Evolutionary conservation across 2,888 invertebrate species (phyloP).

Genomic region (Ornithoptera priamus): DNA sequence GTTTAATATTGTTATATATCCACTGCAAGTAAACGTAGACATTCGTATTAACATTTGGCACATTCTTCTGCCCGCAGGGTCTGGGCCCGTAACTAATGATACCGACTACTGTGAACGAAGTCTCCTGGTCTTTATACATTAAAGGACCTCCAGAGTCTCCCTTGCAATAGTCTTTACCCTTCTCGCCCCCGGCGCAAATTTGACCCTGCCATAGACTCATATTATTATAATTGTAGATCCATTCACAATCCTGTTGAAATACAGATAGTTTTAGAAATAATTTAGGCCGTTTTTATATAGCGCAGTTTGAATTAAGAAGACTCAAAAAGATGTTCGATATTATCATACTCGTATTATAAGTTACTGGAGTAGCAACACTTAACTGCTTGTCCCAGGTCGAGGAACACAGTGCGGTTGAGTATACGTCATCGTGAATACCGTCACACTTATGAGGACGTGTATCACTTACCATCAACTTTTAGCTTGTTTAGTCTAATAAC

Average conservation of each 20-base stretch:
- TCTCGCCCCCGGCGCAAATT: conserved; percentile 81
- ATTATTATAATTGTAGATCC: conserved; percentile 18
- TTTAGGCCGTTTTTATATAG: no score
- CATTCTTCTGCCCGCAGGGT: conserved; percentile 78
- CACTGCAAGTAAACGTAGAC: conserved; percentile 79
- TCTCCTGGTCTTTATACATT: conserved; percentile 57
- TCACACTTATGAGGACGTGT: no score
- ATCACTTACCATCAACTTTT: no score
- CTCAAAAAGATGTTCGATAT: no score
- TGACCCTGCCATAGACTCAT: conserved; percentile 43
- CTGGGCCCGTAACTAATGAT: conserved; percentile 81
- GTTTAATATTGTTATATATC: conserved; percentile 61
- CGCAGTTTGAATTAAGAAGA: no score
- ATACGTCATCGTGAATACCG: no score
- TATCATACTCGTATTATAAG: no score
- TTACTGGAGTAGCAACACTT: no score
- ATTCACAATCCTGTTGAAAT: conserved; percentile 33
- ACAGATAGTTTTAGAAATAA: no score
- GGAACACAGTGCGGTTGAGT: no score
- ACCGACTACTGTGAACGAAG: conserved; percentile 60
- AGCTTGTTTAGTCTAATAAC: no score
- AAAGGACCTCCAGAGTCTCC: conserved; percentile 85
- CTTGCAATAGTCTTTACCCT: conserved; percentile 78
- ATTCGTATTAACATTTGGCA: conserved; percentile 84
- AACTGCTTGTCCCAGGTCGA: no score